Base-by-base conservation (phyloP, 2,797 vertebrate genomes). In the Coregonus suidteri region DNA sequence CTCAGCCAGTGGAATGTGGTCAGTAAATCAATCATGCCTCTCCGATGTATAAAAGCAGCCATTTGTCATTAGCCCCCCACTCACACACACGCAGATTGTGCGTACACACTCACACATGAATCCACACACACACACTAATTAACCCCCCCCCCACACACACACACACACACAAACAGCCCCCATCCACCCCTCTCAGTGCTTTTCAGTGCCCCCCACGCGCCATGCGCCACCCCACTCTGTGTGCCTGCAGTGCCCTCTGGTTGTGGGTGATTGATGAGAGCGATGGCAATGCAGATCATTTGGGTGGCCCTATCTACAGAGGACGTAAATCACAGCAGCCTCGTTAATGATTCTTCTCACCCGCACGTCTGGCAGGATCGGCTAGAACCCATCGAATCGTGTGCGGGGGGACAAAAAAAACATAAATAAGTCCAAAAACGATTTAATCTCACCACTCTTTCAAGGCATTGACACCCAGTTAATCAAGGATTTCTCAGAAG, bases 321-420 rank as follows among this genome's bases (percentile, higher is more conserved):
- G 90, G 89, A 94, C 91, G 94, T 94, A 94, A 94, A 95, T 95
- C 94, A 95, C 93, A 94, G 93, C 93, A 93, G 92, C 91, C 90
- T 81, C 77, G 85, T 93, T 94, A 94, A 95, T 94, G 93, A 94
- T 93, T 93, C 92, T 94, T 93, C 91, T 93, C 87, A 88, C 88
- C 88, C 84, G 86, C 91, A 89, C 88, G 90, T 93, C 92, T 93
- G 92, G 92, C 93, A 91, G 91, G 88, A 81, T 53, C 73, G 86
- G 85, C 91, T 87, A 88, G 78, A 93, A 83, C 83, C 89, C 88
- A 91, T 90, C 79, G 88, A 89, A 86, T 90, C n/a, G 6, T 88
- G 74, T 76, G 67, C 47, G 78, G 75, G 83, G 85, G 88, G 83
- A 90, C 87, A 88, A 91, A 89, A 87, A 81, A 91, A 88, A 90